Evolutionary conservation across 2,113 vertebrate species (phyloP), one percentile per base, ranked within the genome.

Genomic region (Kobus ellipsiprymnus): DNA sequence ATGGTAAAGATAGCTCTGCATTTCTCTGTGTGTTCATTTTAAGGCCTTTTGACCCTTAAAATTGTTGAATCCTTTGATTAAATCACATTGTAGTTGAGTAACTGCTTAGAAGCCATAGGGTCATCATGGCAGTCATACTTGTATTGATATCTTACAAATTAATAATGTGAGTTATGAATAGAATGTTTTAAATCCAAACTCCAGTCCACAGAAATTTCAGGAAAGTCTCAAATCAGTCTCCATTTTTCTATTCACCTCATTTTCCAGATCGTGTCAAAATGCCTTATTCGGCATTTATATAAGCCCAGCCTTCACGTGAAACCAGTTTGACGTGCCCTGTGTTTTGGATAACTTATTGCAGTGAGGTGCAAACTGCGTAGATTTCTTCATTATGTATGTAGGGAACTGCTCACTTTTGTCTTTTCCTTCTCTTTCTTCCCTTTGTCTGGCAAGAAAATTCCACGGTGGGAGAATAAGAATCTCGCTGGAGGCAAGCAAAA

Each of bases 141-240:
- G 93, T 93, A 96, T 95, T 95, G 55, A 52, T 95, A 95, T 40
- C 95, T 92, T 74, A 97, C 62, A 91, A 97, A 97, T 95, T 93
- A 95, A 95, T 97, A 80, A 93, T 91, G 36, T 83, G 94, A 96
- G 91, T 95, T 98, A 83, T 77, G 95, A 96, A 93, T 96, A 95
- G 97, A 97, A 98, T 98, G 78, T 93, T 91, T 97, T 71, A 74
- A 95, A 96, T 74, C 62, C 89, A 93, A 96, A 94, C 36, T 96
- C 55, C 57, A 86, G 27, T 91, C 92, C 86, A 46, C 92, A 97
- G 78, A 97, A 84, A 95, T 97, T 90, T 97, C 60, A 55, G 91
- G 62, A 93, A 91, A 95, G 92, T 89, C 30, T 91, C 85, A 93
- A 95, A 60, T 71, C 50, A 81, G 57, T 95, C 54, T 92, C 96